These are phyloP conservation scores for Steatocranus sp. DNA, from an alignment of 2,797 vertebrate species.

Conservation along the genomic window DNA sequence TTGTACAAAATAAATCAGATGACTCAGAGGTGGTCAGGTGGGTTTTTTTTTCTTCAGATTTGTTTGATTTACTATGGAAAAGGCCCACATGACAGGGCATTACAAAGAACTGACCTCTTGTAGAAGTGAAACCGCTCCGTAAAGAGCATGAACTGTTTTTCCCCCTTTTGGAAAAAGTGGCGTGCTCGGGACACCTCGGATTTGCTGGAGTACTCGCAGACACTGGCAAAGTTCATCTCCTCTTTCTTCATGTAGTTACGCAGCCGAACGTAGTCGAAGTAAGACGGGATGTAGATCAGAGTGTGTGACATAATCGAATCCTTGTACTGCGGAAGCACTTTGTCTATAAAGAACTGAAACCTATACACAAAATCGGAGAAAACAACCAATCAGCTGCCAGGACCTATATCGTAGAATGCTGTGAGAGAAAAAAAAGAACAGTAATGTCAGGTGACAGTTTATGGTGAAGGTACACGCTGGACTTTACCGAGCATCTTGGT, in stretches of 20 bases:
- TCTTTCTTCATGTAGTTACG: slow-evolving; percentile 94
- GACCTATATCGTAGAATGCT: neutral
- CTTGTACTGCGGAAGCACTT: slow-evolving; percentile 90
- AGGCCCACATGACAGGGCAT: neutral
- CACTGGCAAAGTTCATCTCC: slow-evolving; percentile 82
- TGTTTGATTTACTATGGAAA: neutral
- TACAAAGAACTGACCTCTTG: slow-evolving; percentile 82
- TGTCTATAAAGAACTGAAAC: slow-evolving; percentile 88
- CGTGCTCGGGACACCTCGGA: slow-evolving; percentile 83
- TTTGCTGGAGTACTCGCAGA: slow-evolving; percentile 88
- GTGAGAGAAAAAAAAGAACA: neutral
- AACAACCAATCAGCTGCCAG: neutral
- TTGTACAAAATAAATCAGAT: neutral
- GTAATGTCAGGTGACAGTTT: neutral
- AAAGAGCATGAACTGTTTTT: slow-evolving; percentile 88
- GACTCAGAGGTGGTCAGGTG: neutral
- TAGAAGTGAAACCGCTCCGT: slow-evolving; percentile 98
- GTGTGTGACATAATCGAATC: slow-evolving; percentile 97
- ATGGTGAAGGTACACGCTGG: neutral
- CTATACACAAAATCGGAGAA: slow-evolving; percentile 58
- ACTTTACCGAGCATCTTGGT: slow-evolving; percentile 84
- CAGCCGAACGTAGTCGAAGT: slow-evolving; percentile 93
- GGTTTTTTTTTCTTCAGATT: accelerated
- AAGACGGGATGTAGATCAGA: slow-evolving; percentile 88
- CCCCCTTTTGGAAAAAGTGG: slow-evolving; percentile 86